Conservation (phyloP, 2,888 invertebrate species). For the Ennomos fuscantarius region DNA sequence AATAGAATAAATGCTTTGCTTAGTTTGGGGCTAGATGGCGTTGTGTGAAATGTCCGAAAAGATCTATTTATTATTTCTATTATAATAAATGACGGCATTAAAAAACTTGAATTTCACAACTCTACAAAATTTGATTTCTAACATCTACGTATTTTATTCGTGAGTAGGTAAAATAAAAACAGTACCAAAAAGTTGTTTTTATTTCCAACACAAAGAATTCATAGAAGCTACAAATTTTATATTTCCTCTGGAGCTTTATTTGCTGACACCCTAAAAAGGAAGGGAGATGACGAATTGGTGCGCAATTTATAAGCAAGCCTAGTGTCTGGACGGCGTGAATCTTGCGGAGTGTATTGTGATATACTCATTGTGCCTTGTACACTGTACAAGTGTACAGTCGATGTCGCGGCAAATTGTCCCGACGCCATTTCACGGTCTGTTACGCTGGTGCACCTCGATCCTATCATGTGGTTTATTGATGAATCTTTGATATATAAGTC, state of each 20-base stretch:
- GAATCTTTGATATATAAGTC: no score
- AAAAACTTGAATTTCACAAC: not conserved
- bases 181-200: not conserved
- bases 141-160: conserved; percentile 2
- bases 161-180: conserved; percentile 4
- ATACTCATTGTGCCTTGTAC: conserved; percentile 41
- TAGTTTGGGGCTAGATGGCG: no score
- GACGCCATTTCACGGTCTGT: conserved; percentile 74
- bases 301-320: conserved; percentile 66
- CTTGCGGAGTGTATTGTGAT: conserved; percentile 53
- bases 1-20: no score
- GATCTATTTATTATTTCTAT: no score
- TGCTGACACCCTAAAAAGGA: conserved; percentile 55
- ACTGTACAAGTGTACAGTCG: not conserved
- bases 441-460: conserved; percentile 66
- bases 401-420: conserved; percentile 68
- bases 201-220: conserved; percentile 4
- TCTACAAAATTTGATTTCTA: conserved; percentile 3
- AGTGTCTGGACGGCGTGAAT: conserved; percentile 56
- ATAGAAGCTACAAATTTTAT: conserved; percentile 1
- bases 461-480: conserved; percentile 59
- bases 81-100: no score
- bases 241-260: conserved; percentile 48
- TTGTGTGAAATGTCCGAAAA: no score
- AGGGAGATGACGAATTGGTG: conserved; percentile 59